phyloP scores from a whole-genome alignment of 2,113 vertebrate species.

The Macaca mulatta region DNA sequence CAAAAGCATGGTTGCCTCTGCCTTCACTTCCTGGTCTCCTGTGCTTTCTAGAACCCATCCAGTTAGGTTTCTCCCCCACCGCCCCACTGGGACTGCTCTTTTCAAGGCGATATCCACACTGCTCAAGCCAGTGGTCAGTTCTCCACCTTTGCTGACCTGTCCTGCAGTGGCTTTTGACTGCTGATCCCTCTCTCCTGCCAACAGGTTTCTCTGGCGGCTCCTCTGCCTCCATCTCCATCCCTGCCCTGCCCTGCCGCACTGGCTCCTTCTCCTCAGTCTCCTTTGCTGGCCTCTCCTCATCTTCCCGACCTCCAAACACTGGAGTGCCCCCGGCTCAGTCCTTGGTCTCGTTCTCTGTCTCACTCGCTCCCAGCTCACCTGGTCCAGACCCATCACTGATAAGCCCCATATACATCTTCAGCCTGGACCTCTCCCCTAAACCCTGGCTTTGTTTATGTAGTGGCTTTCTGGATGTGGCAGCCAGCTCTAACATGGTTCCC shows the following conservation, averaged over 20 bases:
- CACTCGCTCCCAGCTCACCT: background rate
- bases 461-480: background rate
- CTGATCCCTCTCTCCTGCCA: background rate
- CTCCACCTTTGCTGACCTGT: background rate
- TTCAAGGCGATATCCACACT: background rate
- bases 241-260: too few relatives aligned
- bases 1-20: too few relatives aligned
- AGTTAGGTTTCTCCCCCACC: background rate
- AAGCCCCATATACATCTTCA: accelerated
- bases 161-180: background rate
- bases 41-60: background rate
- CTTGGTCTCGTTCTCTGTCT: background rate
- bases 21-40: background rate
- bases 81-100: background rate
- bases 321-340: accelerated
- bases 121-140: too few relatives aligned
- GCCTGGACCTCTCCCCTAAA: background rate
- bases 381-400: background rate
- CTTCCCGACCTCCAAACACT: background rate
- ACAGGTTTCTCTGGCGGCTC: too few relatives aligned
- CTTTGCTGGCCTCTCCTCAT: background rate
- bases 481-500: background rate
- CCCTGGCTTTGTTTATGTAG: too few relatives aligned
- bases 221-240: background rate
- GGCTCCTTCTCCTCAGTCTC: too few relatives aligned